Evolutionary conservation across 2,888 invertebrate genomes (phyloP).

Genomic region (Patella caerulea): DNA sequence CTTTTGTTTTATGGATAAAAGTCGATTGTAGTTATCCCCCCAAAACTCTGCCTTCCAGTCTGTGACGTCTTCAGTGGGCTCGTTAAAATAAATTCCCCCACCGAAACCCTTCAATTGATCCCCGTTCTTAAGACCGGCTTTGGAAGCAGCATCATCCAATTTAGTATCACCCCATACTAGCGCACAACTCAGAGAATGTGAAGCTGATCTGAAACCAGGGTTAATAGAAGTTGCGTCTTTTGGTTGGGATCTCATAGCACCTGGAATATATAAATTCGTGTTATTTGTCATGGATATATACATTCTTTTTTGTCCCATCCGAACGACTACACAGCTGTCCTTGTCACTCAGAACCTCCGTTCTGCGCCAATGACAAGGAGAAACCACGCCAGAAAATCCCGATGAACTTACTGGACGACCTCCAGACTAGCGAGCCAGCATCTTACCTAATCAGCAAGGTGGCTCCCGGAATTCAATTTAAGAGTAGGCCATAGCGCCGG

Average conservation of each 20-base stretch:
- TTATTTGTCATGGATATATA: too few species aligned
- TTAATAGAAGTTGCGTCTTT: neutral
- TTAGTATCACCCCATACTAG: constrained; percentile 2
- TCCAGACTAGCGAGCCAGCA: too few species aligned
- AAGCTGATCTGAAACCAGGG: constrained; percentile 3
- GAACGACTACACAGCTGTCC: too few species aligned
- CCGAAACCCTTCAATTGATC: constrained; percentile 29
- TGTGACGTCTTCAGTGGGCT: constrained; percentile 42
- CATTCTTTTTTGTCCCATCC: too few species aligned
- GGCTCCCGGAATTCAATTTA: too few species aligned
- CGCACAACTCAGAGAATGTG: neutral
- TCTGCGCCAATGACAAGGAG: too few species aligned
- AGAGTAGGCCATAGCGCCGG: too few species aligned
- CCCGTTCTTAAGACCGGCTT: neutral
- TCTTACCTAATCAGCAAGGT: too few species aligned
- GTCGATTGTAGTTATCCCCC: constrained; percentile 29
- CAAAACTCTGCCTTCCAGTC: constrained; percentile 53
- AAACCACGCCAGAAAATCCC: too few species aligned
- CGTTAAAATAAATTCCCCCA: constrained; percentile 48
- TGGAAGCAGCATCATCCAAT: neutral
- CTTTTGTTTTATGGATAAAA: too few species aligned
- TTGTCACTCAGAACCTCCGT: too few species aligned
- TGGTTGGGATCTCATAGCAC: neutral
- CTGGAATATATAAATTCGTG: neutral
- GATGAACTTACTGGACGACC: too few species aligned